Percentiles rank a stretch among this genome's conserved stretches.
Conservation (phyloP, 2,113 vertebrate genomes). For the Rhinoptilus africanus region DNA sequence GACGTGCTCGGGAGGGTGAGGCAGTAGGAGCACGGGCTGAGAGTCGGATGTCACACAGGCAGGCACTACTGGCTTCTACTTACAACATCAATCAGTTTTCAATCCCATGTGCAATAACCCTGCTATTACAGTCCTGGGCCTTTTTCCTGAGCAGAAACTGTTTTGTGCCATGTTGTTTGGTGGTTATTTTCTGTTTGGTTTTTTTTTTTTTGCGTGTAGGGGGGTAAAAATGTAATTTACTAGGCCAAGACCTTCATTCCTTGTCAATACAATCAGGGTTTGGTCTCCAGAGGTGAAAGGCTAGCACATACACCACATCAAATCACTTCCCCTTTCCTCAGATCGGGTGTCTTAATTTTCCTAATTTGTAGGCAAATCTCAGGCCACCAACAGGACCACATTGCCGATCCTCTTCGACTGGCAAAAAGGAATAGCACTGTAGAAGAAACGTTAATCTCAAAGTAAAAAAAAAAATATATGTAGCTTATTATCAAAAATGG, state of each 20-base stretch:
- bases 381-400: not conserved
- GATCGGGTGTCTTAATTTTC: not conserved
- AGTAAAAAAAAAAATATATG: not conserved
- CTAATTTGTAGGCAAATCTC: not conserved
- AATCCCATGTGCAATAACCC: conserved; percentile 52
- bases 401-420: not conserved
- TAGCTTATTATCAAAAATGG: not conserved
- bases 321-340: not conserved
- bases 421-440: not conserved
- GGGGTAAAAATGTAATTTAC: not conserved
- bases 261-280: not conserved
- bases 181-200: conserved; percentile 4
- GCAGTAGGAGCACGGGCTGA: conserved; percentile 6
- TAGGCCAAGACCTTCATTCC: not conserved
- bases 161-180: conserved; percentile 58
- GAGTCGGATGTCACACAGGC: conserved; percentile 26
- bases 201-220: not conserved
- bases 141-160: conserved; percentile 75
- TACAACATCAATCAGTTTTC: conserved; percentile 21
- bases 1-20: not conserved
- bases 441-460: not conserved
- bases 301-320: not conserved
- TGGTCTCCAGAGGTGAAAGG: conserved; percentile 29
- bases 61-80: conserved; percentile 58
- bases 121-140: conserved; percentile 61